These are phyloP conservation scores for Aelia acuminata DNA, from an alignment of 2,888 invertebrate genomes.

Conservation along the genomic window DNA sequence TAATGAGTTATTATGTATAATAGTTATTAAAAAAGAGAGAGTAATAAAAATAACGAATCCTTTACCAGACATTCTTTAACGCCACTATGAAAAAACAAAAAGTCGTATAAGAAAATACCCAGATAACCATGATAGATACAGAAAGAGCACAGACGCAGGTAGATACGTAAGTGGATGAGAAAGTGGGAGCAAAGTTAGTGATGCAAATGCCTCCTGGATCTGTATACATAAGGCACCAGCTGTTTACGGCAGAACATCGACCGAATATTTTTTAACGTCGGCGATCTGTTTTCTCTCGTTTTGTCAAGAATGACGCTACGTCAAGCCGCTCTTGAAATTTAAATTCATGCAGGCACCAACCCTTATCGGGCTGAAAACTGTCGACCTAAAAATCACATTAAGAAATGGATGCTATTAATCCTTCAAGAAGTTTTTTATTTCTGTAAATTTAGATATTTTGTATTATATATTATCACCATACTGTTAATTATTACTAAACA, in stretches of 20 bases:
- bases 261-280: constrained; percentile 30
- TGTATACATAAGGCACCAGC: constrained; percentile 23
- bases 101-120: background rate
- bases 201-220: constrained; percentile 7
- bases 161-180: background rate
- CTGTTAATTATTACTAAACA: no score
- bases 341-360: constrained; percentile 21
- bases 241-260: constrained; percentile 32
- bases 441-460: no score
- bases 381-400: background rate
- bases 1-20: no score
- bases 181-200: background rate
- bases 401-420: background rate
- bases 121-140: background rate
- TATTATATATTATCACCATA: no score
- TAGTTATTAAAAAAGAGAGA: no score
- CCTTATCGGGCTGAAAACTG: background rate
- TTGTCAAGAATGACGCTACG: background rate
- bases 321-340: constrained; percentile 20
- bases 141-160: background rate
- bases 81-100: no score
- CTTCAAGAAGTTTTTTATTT: no score
- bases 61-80: no score
- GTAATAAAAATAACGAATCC: no score
- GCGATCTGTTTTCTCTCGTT: constrained; percentile 21